These are phyloP conservation scores for Hypercompe scribonia DNA, from an alignment of 2,888 invertebrate genomes.

Conservation along the genomic window DNA sequence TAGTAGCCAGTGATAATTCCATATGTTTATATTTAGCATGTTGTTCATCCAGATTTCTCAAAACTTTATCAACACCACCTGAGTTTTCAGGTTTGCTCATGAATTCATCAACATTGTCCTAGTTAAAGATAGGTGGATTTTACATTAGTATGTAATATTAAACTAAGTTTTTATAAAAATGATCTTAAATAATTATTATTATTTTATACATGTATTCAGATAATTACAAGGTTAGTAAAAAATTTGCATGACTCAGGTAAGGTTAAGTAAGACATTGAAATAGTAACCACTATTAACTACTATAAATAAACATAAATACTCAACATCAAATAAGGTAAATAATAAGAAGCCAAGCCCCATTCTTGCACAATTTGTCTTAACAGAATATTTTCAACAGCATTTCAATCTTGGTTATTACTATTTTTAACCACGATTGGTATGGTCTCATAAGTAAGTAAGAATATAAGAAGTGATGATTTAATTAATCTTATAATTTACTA, in stretches of 20 bases:
- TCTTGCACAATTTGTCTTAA: neutral
- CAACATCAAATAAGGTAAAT: neutral
- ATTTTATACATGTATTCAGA: neutral
- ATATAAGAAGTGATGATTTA: neutral
- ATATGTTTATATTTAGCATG: constrained; percentile 99
- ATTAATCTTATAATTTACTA: constrained; percentile 40
- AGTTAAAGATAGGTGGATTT: constrained; percentile 41
- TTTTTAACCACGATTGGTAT: constrained; percentile 2
- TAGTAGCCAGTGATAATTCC: constrained; percentile 96
- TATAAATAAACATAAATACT: neutral
- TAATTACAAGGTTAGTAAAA: neutral
- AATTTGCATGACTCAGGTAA: neutral
- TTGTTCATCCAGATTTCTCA: constrained; percentile 95
- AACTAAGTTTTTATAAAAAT: neutral
- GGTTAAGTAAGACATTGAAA: neutral
- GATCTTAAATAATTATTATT: neutral
- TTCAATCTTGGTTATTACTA: neutral
- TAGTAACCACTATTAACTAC: neutral
- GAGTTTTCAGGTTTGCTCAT: constrained; percentile 94
- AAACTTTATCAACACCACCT: constrained; percentile 93
- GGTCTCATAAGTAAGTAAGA: neutral
- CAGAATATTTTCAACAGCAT: neutral
- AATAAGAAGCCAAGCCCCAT: neutral
- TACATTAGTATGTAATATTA: neutral
- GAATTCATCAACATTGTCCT: constrained; percentile 98